Evolutionary conservation across 2,113 vertebrate genomes (phyloP), one percentile per base, ranked within the genome.

Genomic region (Paratilapia polleni): DNA sequence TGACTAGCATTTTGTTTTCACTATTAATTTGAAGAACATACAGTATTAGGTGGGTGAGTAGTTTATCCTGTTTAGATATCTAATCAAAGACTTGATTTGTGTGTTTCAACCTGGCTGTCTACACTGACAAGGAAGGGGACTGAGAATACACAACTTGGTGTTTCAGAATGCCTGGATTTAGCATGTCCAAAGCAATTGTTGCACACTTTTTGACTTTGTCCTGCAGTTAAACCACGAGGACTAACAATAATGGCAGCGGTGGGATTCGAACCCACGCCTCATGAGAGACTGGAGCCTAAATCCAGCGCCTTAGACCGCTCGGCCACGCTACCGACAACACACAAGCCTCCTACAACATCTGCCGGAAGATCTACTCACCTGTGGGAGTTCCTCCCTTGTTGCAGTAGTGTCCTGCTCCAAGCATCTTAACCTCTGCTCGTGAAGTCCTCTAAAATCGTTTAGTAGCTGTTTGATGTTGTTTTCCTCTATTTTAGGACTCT

Each of bases 221-320:
- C 43, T 31, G 1, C 3, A 73, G 24, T 2, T 11, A 73, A 73
- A 52, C 24, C 43, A 17, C 41, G 14, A n/a, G 2, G 11, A 13
- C 11, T 52, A 54, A 73, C 26, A 73, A 73, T 14, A 73, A 54
- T 96, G 96, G 94, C 94, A 95, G 96, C 93, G 94, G 95, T 96
- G 96, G 92, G 95, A 96, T 96, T 96, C 92, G 94, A 97, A 95
- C 95, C 96, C 95, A 95, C 95, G 95, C 94, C 95, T 88, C 88
- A 94, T 91, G 91, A 96, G 96, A 96, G 95, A 97, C 95, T 96
- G 95, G 96, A 94, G 95, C 96, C 95, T 97, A 96, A 62, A 96
- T 97, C 95, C 91, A 96, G 95, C 97, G 96, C 97, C 97, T 97
- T 97, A 97, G 97, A 97, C 96, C 96, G 96, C 96, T 98, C 96